Base-by-base conservation (phyloP, 2,888 invertebrate genomes). In the Tinea trinotella region DNA sequence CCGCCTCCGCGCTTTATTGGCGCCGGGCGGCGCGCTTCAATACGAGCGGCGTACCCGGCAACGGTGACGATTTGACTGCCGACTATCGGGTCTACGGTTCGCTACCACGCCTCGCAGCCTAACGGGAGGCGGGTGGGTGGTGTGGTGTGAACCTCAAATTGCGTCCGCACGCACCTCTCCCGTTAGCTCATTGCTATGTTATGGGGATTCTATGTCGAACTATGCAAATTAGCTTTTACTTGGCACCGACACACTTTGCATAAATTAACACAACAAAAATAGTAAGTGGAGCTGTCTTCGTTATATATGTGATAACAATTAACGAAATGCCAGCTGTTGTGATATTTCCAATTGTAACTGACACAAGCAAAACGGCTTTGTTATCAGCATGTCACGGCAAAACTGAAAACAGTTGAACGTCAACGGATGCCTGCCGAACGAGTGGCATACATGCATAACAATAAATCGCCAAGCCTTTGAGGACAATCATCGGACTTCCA, bases 141-240 rank as follows among this genome's bases (percentile, higher is more conserved):
- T 19, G 17, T 19, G n/a, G 46, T 24, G 50, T 18, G 24, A 50
- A 13, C 50, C 24, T 50, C 50, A 24, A 24, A 50, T 18, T 22
- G 50, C 73, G 66, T 74, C 76, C 71, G 71, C 75, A 74, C 77
- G 74, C 76, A 77, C 73, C 79, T 78, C 82, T 82, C 83, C 83
- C 84, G 84, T 83, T 84, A 83, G 81, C 82, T 82, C 75, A 81
- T 76, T 76, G 77, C 80, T 66, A 77, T 76, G 78, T 75, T 74
- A 80, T 70, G 76, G 79, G 77, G 77, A 76, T 76, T 68, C 71
- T 78, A 77, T 24, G 18, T 12, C 50, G 24, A 13, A 19, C 46
- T 46, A 46, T 46, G 46, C 46, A 46, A 46, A 46, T 46, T 46
- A 46, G 46, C 46, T 46, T 46, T 40, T 19, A 46, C 19, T 46